Conservation (phyloP, 2,888 invertebrate species). For the Sphaeridia pumilis region DNA sequence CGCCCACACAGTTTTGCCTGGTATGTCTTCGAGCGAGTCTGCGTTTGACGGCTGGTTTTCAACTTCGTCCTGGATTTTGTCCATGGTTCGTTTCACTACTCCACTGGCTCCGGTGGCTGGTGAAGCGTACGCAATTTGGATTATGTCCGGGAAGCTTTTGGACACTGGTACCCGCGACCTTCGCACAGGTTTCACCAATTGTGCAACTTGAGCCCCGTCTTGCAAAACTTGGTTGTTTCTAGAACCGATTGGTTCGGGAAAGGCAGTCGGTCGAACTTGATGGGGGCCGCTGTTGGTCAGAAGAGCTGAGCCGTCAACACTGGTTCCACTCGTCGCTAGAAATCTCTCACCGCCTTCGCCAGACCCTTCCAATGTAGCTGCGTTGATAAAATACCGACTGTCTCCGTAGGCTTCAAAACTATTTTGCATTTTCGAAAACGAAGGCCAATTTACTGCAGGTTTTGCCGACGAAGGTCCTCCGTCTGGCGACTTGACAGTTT, state of each 20-base stretch:
- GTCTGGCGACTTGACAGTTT: not conserved
- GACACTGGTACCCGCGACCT: constrained; percentile 35
- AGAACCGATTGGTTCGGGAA: not conserved
- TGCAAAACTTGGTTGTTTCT: not conserved
- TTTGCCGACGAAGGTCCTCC: not conserved
- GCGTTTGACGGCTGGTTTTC: constrained; percentile 20
- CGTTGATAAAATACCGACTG: constrained; percentile 35
- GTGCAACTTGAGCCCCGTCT: constrained; percentile 2
- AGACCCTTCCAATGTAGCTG: constrained; percentile 22
- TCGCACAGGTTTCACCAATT: constrained; percentile 18
- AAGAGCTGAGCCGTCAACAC: too few relatives aligned
- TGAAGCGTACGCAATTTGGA: constrained; percentile 19
- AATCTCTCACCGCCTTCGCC: not conserved
- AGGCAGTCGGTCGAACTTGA: not conserved
- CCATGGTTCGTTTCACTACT: constrained; percentile 3
- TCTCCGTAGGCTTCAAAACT: constrained; percentile 17
- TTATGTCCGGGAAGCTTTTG: constrained; percentile 34
- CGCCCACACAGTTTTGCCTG: not conserved
- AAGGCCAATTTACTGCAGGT: not conserved
- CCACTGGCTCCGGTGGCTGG: constrained; percentile 8
- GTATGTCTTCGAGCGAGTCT: constrained; percentile 30
- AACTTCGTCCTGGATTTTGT: constrained; percentile 15
- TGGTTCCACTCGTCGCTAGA: not conserved
- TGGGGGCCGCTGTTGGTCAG: too few relatives aligned
- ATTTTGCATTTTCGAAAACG: constrained; percentile 8